Evolutionary conservation across 2,113 vertebrate species (phyloP).

Genomic region (Chauna torquata): DNA sequence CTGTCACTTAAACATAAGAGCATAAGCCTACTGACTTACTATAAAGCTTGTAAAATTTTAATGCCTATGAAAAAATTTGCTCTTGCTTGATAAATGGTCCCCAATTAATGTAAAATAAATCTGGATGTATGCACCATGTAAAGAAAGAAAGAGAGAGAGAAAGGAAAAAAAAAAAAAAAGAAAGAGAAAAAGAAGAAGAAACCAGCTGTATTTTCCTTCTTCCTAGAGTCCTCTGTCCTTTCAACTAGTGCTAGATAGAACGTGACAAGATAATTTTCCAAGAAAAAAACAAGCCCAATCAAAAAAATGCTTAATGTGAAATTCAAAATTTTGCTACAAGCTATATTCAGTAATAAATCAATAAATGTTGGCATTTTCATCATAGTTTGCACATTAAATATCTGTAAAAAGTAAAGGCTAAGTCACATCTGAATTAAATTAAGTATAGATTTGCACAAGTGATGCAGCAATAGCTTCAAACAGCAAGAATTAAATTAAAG

Average conservation of each 20-base stretch:
- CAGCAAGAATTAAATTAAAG: neutral
- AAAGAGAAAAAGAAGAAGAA: constrained; percentile 19
- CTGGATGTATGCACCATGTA: neutral
- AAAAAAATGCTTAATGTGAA: neutral
- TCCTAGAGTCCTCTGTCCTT: constrained; percentile 31
- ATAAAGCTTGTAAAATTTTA: constrained; percentile 59
- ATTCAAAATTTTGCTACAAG: constrained; percentile 52
- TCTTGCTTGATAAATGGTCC: constrained; percentile 60
- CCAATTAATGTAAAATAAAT: constrained; percentile 74
- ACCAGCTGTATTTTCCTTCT: constrained; percentile 20
- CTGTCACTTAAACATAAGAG: constrained; percentile 51
- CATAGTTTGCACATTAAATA: constrained; percentile 18
- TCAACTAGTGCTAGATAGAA: constrained; percentile 51
- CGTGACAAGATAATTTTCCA: constrained; percentile 33
- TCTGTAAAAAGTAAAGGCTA: neutral
- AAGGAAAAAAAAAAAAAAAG: neutral
- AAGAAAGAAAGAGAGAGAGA: neutral
- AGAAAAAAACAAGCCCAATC: neutral
- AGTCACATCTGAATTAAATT: neutral
- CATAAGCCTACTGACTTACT: constrained; percentile 24
- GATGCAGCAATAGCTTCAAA: constrained; percentile 20
- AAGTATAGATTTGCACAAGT: constrained; percentile 43
- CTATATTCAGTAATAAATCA: neutral
- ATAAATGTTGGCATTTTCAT: constrained; percentile 50
- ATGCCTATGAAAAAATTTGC: constrained; percentile 50